Evolutionary conservation across 1,140 invertebrate species (phyloP), one percentile per base, ranked within the genome.

Genomic region (Mizuhopecten yessoensis): DNA sequence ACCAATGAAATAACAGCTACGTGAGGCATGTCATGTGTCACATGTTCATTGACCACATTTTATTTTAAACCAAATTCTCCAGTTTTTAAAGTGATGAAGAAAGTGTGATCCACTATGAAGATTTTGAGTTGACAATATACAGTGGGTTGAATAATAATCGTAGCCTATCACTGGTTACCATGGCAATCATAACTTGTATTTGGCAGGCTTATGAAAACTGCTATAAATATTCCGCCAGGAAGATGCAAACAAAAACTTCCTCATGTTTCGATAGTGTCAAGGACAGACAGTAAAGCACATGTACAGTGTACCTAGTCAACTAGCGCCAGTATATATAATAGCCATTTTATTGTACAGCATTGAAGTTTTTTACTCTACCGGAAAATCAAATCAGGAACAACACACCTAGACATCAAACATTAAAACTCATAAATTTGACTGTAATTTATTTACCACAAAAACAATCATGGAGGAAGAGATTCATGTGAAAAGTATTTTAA

Each of bases 211-310:
- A 75, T 75, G 23, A 75, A 75, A n/a, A n/a, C 3, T 13, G 57
- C 23, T 17, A 75, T 75, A 75, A 75, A 75, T 29, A 75, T 75
- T 75, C 29, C 29, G 57, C n/a, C n/a, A n/a, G 29, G 57, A 75
- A 75, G 57, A 75, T 29, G 57, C 57, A 75, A 75, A 75, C 57
- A 75, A 75, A 75, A 75, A 75, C 57, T 75, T 75, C 57, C 57
- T n/a, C n/a, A n/a, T 75, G 57, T n/a, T 29, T 75, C 5, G 29
- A 75, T n/a, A 75, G 57, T 75, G 57, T 75, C n/a, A 29, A 75
- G 57, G 57, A n/a, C 57, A 75, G 57, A 75, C 29, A n/a, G 57
- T 75, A 75, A 17, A 23, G 5, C 29, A n/a, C n/a, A 75, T 5
- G 9, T 75, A 23, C 1, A 29, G 57, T 75, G 57, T 75, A 75